Evolutionary conservation across 2,113 vertebrate species (phyloP).

Genomic region (Saguinus midas): DNA sequence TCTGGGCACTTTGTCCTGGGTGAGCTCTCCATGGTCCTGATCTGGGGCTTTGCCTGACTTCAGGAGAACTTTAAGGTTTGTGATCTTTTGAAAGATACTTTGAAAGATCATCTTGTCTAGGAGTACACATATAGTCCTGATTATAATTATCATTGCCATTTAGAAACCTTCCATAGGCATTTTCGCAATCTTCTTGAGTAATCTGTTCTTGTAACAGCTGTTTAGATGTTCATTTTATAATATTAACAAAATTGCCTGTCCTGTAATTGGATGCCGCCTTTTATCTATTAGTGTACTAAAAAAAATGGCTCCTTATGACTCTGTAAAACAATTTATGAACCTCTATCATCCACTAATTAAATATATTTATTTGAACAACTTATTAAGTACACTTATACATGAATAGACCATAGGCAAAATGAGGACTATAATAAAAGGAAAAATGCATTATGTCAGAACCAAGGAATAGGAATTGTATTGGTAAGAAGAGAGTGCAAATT

Average conservation of each 20-base stretch:
- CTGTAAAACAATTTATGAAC: not conserved
- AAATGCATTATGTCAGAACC: not conserved
- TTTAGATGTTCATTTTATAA: not conserved
- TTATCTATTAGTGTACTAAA: not conserved
- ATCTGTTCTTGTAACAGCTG: not conserved
- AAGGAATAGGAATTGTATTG: not conserved
- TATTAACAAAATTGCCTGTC: not conserved
- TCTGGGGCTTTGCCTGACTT: not conserved
- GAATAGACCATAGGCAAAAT: not conserved
- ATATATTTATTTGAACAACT: not conserved
- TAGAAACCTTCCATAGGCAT: not conserved
- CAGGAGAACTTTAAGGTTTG: not conserved
- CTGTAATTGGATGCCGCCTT: slow-evolving; percentile 5
- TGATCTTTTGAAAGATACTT: slow-evolving; percentile 10
- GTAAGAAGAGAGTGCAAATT: not conserved
- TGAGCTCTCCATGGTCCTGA: slow-evolving; percentile 75
- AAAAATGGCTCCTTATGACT: not conserved
- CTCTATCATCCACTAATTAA: slow-evolving; percentile 1
- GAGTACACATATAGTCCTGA: not conserved
- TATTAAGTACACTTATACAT: not conserved
- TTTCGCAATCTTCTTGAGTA: not conserved
- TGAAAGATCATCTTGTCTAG: slow-evolving; percentile 14
- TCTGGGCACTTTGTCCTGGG: rapidly evolving
- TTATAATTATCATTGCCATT: not conserved
- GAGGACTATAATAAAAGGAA: not conserved